Base-by-base conservation (phyloP, 2,888 invertebrate species). In the Rutpela maculata region DNA sequence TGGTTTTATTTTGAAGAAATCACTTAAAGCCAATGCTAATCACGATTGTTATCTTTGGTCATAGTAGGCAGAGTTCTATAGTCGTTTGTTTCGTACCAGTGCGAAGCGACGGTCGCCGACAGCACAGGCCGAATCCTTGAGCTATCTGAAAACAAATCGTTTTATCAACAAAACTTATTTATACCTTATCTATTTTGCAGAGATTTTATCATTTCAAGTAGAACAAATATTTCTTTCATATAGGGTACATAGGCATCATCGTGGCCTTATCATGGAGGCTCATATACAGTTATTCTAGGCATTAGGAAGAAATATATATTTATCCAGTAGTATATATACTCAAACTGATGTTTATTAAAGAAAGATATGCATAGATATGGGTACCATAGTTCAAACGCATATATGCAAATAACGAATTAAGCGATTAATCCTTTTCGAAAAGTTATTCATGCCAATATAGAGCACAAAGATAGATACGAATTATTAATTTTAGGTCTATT, bases 101-200 rank as follows among this genome's bases (percentile, higher is more conserved):
- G 80, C 79, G 79, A 79, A 74, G 83, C 82, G 84, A 83, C 82
- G 82, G 83, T 73, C 73, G 75, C 74, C 76, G 78, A 57, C 66
- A 35, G 62, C 77, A 77, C 78, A 75, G 63, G 17, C 18, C 63
- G 72, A 55, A 26, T 72, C 62, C 63, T 72, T 50, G 70, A 60
- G 70, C 70, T 70, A 72, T 72, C 72, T 72, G 72, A 12, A 72
- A 72, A 62, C 72, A 72, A 72, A 72, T 63, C 43, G 55, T 67
- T 76, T 80, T 78, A 80, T 80, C 76, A 78, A 76, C 66, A 71
- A 72, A 73, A 72, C 72, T 63, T 72, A 72, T 72, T 63, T 63
- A 55, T 72, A 72, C 55, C 31, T 63, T 76, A 78, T 80, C 79
- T 55, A 71, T 78, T 78, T 76, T 75, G 79, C 79, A 75, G 78